A percentile compares a stretch with the other conserved stretches of the same genome.
These are phyloP conservation scores for Goniozus legneri DNA, from an alignment of 1,140 invertebrate genomes.

Conservation along the genomic window DNA sequence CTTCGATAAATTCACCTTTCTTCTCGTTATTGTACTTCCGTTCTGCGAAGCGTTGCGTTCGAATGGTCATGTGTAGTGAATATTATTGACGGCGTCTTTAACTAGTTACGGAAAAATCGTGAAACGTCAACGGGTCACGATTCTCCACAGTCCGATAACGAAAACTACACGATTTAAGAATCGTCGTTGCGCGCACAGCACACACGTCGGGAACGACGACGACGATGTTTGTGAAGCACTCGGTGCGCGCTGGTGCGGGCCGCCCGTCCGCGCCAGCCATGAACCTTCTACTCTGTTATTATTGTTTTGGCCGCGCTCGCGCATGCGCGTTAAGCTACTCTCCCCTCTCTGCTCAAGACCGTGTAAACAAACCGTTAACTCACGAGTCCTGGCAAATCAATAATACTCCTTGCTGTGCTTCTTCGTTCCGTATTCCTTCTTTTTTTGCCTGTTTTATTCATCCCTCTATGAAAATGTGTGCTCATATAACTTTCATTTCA, in stretches of 20 bases:
- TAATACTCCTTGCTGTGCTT: constrained; percentile 35
- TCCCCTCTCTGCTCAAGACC: constrained; percentile 23
- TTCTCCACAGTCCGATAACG: background rate
- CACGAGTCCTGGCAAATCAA: constrained; percentile 45
- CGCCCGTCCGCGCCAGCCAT: constrained; percentile 37
- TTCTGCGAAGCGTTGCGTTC: too few relatives aligned
- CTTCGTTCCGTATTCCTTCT: constrained; percentile 12
- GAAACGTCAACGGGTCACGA: too few relatives aligned
- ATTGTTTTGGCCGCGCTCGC: constrained; percentile 49
- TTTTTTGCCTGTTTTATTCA: background rate
- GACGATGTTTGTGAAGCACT: constrained; percentile 2
- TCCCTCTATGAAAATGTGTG: too few relatives aligned
- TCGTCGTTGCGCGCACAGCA: too few relatives aligned
- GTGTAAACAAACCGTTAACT: constrained; percentile 57
- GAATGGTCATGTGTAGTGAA: too few relatives aligned
- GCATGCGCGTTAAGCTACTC: constrained; percentile 49
- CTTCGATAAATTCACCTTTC: too few relatives aligned
- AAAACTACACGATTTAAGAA: background rate
- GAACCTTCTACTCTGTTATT: constrained; percentile 53
- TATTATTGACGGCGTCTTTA: too few relatives aligned
- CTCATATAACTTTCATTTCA: too few relatives aligned
- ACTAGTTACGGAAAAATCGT: too few relatives aligned
- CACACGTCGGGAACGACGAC: background rate
- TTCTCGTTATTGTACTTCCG: too few relatives aligned
- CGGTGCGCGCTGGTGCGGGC: constrained; percentile 17